Evolutionary conservation across 2,113 vertebrate species (phyloP).

Genomic region (Scytalopus superciliaris): DNA sequence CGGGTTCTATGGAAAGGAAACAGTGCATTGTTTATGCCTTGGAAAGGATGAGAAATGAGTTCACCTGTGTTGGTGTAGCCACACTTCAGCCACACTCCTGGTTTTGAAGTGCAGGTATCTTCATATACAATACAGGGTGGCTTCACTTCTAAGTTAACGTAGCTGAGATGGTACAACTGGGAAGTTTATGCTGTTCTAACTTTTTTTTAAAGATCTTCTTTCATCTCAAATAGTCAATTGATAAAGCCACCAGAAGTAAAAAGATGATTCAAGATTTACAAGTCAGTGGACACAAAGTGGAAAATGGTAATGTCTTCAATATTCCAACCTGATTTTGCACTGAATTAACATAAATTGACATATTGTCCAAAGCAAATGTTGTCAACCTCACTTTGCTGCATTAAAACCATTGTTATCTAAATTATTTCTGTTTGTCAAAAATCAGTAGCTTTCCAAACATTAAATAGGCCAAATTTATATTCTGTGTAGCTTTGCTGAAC

Average conservation of each 20-base stretch:
- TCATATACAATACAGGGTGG: neutral
- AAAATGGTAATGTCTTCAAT: conserved; percentile 9
- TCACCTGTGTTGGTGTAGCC: conserved; percentile 34
- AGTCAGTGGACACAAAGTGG: neutral
- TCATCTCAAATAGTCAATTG: neutral
- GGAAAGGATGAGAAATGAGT: conserved; percentile 60
- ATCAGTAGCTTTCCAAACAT: neutral
- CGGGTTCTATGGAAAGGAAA: conserved; percentile 58
- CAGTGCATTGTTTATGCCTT: conserved; percentile 62
- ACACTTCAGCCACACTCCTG: conserved; percentile 22
- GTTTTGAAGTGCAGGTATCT: neutral
- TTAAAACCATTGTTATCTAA: neutral
- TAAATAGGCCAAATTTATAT: neutral
- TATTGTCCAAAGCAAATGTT: neutral
- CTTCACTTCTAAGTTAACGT: neutral
- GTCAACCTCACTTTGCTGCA: neutral
- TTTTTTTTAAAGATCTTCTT: neutral
- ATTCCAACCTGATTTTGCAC: neutral
- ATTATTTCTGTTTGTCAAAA: neutral
- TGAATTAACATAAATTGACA: conserved; percentile 12
- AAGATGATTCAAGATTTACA: neutral
- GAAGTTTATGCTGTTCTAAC: neutral
- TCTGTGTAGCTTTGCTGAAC: neutral
- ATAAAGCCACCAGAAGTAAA: neutral
- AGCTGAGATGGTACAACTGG: neutral